Evolutionary conservation across 2,888 invertebrate species (phyloP).

Genomic region (Erynnis tages): DNA sequence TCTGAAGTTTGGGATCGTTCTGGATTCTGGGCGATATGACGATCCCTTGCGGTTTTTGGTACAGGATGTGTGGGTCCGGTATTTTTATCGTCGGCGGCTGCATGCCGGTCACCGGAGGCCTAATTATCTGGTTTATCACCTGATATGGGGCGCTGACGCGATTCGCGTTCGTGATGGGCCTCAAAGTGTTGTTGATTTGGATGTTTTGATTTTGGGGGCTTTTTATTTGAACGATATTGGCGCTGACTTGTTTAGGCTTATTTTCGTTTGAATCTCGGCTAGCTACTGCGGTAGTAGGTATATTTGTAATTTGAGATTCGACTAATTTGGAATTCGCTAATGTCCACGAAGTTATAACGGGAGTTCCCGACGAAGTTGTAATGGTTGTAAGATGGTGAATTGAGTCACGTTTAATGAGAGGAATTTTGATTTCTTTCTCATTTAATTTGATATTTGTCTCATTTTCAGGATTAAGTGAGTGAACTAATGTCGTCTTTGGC

Average conservation of each 20-base stretch:
- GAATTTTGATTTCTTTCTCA: constrained; percentile 58
- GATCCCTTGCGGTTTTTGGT: constrained; percentile 72
- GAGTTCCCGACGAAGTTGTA: constrained; percentile 58
- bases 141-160: constrained; percentile 68
- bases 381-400: constrained; percentile 51
- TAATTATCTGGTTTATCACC: constrained; percentile 68
- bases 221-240: constrained; percentile 74
- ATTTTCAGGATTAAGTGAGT: constrained; percentile 49
- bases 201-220: constrained; percentile 52
- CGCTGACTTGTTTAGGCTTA: constrained; percentile 61
- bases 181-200: constrained; percentile 49
- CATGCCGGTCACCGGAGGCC: constrained; percentile 70
- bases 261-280: constrained; percentile 56
- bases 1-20: constrained; percentile 64
- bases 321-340: constrained; percentile 70
- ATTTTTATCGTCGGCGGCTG: constrained; percentile 86
- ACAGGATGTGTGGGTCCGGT: constrained; percentile 78
- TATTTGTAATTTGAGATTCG: constrained; percentile 64
- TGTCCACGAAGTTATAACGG: constrained; percentile 82
- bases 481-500: constrained; percentile 51
- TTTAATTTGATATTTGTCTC: constrained; percentile 52
- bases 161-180: constrained; percentile 58
- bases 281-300: constrained; percentile 47
- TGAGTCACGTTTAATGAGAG: constrained; percentile 58
- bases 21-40: constrained; percentile 69